phyloP scores from a whole-genome alignment of 2,888 invertebrate genomes.

The Tuta absoluta region DNA sequence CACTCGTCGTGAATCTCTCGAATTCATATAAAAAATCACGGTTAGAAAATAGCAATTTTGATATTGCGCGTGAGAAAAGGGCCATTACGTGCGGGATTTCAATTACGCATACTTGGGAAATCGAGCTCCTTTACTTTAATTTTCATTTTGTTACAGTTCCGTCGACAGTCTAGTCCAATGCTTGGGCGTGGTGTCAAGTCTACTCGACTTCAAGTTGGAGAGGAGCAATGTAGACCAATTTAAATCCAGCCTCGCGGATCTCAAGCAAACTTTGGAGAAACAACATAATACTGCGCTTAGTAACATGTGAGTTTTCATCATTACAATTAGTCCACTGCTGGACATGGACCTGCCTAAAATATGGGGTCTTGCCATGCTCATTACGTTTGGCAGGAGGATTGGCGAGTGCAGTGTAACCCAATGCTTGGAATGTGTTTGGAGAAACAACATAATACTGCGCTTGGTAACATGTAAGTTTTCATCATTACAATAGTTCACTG shows the following conservation, averaged over 20 bases:
- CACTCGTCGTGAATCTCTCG: too few species aligned
- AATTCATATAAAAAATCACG: too few species aligned
- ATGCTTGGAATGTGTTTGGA: too few species aligned
- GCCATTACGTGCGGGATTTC: too few species aligned
- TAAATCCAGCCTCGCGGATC: conserved; percentile 47
- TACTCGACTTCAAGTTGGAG: conserved; percentile 58
- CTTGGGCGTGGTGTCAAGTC: conserved; percentile 53
- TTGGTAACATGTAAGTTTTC: conserved; percentile 59
- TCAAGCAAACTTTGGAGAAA: conserved; percentile 53
- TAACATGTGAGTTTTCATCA: neutral
- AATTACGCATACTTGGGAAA: too few species aligned
- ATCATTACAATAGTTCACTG: neutral
- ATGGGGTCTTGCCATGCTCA: too few species aligned
- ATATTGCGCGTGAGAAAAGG: too few species aligned
- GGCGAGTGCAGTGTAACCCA: too few species aligned
- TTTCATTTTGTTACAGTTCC: conserved; percentile 45
- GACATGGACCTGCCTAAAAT: neutral
- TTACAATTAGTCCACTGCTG: neutral
- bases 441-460: conserved; percentile 37
- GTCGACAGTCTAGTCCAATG: conserved; percentile 61
- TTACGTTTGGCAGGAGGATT: too few species aligned
- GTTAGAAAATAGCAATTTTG: too few species aligned
- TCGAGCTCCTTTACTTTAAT: too few species aligned
- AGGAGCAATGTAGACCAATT: conserved; percentile 49
- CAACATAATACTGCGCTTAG: conserved; percentile 36